A percentile compares a stretch with the other conserved stretches of the same genome.
Evolutionary conservation across 1,140 invertebrate species (phyloP).

Genomic region (Mesaphorura yosii): DNA sequence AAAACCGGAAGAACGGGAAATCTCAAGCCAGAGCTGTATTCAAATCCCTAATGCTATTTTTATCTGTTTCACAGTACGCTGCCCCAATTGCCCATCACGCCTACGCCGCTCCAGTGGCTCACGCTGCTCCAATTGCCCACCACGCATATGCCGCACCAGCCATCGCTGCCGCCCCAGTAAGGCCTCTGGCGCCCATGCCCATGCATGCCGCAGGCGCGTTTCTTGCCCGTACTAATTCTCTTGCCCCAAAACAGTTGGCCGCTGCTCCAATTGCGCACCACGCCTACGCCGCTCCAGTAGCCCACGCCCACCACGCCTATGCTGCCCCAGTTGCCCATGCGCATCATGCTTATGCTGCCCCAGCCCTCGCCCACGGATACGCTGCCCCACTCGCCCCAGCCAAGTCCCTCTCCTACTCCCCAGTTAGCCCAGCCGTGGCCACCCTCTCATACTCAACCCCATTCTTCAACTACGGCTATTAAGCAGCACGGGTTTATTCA

Average conservation of each 20-base stretch:
- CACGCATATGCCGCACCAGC: neutral
- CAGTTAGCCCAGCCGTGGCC: too few species aligned
- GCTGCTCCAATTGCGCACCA: neutral
- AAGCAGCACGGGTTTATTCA: too few species aligned
- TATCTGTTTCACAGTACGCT: too few species aligned
- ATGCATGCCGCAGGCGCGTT: too few species aligned
- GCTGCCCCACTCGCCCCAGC: slow-evolving; percentile 6
- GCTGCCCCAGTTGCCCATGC: slow-evolving; percentile 3
- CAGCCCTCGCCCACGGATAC: neutral
- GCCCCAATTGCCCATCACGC: neutral
- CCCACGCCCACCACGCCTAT: slow-evolving; percentile 4
- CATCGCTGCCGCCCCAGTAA: neutral
- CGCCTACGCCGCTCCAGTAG: slow-evolving; percentile 2
- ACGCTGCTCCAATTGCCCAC: neutral
- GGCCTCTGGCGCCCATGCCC: neutral
- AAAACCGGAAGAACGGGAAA: too few species aligned
- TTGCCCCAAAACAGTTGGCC: too few species aligned
- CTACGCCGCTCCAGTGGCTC: slow-evolving; percentile 7
- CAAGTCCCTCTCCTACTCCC: too few species aligned
- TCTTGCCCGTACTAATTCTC: neutral
- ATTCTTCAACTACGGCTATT: too few species aligned
- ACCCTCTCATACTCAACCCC: too few species aligned
- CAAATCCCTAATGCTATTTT: too few species aligned
- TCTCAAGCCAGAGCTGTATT: too few species aligned
- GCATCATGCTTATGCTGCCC: neutral